These are phyloP conservation scores for Drosophila anomelani DNA, from an alignment of 2,888 invertebrate genomes.

Conservation along the genomic window DNA sequence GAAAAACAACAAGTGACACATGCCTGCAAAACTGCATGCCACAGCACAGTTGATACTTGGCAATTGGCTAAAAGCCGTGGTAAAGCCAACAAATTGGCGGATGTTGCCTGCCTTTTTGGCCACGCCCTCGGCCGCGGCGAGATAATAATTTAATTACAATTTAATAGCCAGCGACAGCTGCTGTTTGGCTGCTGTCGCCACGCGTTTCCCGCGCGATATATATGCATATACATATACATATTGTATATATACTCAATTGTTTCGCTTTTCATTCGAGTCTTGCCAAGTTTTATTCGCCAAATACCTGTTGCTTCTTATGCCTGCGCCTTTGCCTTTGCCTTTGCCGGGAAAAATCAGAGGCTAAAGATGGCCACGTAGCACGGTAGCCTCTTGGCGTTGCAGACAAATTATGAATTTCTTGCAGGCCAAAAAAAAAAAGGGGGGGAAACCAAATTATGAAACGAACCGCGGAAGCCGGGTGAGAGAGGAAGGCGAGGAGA, in stretches of 20 bases:
- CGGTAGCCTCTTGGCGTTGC: conserved; percentile 53
- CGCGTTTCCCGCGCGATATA: conserved; percentile 47
- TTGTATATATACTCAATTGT: conserved; percentile 25
- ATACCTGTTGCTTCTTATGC: conserved; percentile 39
- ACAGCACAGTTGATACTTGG: conserved; percentile 11
- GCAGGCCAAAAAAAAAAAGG: conserved; percentile 23
- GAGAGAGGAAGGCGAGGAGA: background rate
- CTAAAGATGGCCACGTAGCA: conserved; percentile 57
- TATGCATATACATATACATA: background rate
- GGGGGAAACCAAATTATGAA: conserved; percentile 56
- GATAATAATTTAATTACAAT: conserved; percentile 74
- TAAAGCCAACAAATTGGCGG: conserved; percentile 54
- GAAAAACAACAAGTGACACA: conserved; percentile 33
- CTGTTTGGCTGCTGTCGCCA: conserved; percentile 25
- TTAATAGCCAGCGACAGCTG: conserved; percentile 57
- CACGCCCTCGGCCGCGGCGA: conserved; percentile 45
- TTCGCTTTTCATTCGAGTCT: conserved; percentile 23
- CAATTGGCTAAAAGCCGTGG: conserved; percentile 23
- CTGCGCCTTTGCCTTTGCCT: background rate
- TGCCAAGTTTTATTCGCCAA: conserved; percentile 34
- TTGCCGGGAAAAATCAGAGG: conserved; percentile 5
- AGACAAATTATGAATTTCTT: conserved; percentile 65
- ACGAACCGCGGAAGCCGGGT: conserved; percentile 44
- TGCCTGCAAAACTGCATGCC: conserved; percentile 27
- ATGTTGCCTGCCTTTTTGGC: conserved; percentile 56